phyloP scores from a whole-genome alignment of 35 echinoderm and acorn worm genomes.

The Stichopus chloronotus region DNA sequence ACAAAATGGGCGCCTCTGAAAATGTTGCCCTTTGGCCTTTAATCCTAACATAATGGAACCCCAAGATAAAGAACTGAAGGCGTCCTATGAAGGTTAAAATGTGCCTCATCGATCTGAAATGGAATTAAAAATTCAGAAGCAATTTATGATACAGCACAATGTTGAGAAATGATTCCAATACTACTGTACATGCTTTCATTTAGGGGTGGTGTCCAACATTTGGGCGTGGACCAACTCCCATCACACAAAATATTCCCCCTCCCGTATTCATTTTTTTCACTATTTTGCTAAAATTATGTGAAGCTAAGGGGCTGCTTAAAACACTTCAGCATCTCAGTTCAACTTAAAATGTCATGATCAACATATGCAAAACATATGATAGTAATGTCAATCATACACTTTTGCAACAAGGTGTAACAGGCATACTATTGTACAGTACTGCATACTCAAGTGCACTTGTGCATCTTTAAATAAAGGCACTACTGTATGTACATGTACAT shows the following conservation, averaged over 20 bases:
- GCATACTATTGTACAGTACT: too few relatives aligned
- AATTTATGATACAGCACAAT: not conserved
- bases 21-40: constrained; percentile 51
- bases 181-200: not conserved
- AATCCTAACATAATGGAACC: constrained; percentile 56
- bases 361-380: too few relatives aligned
- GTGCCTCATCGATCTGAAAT: not conserved
- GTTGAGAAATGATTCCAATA: not conserved
- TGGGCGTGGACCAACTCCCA: too few relatives aligned
- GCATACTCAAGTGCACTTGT: too few relatives aligned
- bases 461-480: too few relatives aligned
- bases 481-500: too few relatives aligned
- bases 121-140: not conserved
- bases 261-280: too few relatives aligned
- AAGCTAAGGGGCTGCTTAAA: not conserved
- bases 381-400: too few relatives aligned
- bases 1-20: constrained; percentile 49
- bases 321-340: not conserved
- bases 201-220: not conserved
- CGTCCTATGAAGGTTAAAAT: constrained; percentile 32
- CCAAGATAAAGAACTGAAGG: constrained; percentile 50
- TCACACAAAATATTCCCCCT: too few relatives aligned
- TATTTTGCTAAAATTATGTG: too few relatives aligned
- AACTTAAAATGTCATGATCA: not conserved
- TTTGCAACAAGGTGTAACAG: too few relatives aligned